Base-by-base conservation (phyloP, 2,888 invertebrate genomes). In the Apoderus coryli region DNA sequence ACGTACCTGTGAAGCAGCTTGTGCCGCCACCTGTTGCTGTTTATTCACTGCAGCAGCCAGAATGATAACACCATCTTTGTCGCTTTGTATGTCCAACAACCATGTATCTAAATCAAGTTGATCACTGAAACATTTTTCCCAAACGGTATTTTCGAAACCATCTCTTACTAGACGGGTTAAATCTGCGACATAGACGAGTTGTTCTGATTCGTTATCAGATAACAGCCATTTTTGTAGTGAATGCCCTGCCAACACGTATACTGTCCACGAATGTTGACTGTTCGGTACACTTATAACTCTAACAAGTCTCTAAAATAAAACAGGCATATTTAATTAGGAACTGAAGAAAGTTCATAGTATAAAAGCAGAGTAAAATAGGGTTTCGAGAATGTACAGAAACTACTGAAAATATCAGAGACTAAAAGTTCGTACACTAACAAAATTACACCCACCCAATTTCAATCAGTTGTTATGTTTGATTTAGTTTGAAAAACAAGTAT, bases 181-280 rank as follows among this genome's bases (percentile, higher is more conserved):
- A 47, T 80, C 77, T 43, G 72, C 72, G 48, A 85, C 79, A 53
- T 75, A 78, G 36, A 82, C 57, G 39, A 82, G 59, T 50, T 72
- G 69, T 48, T 84, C 86, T 5, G 60, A 53, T 42, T 71, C 69
- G n/a, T 64, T 61, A 14, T 61, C 57, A 26, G 58, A 65, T 31
- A 84, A 66, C 27, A 67, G 62, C 90, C 90, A 90, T 49, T 81
- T 76, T 59, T 90, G 89, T 35, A 90, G 60, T 40, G 73, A 72
- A 22, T 78, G 73, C 29, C 82, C 86, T 9, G 81, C 72, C 33
- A 85, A 60, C 30, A 81, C 70, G 37, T 72, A 71, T n/a, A 84
- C 65, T 27, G 65, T 60, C 44, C 71, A 69, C 19, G 64, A 62
- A 5, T 57, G 56, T 10, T 54, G 49, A 11, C 51, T 50, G 4